Percentiles rank a stretch among this genome's conserved stretches.
Conservation (phyloP, 2,113 vertebrate genomes). For the Siphamia tubifer region DNA sequence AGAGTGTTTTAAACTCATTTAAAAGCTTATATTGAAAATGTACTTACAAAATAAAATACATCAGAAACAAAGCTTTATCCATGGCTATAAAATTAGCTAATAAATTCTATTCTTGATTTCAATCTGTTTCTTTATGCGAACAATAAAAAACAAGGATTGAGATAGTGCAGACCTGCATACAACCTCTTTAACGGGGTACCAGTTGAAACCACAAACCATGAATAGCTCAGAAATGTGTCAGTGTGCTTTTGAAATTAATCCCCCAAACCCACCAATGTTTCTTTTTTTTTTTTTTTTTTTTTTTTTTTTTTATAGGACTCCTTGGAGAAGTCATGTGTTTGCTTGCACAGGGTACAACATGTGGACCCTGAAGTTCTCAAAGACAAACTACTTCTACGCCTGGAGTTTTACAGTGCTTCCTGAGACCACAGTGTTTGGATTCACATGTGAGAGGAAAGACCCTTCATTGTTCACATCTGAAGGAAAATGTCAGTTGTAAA, state of each 20-base stretch:
- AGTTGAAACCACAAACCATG: slow-evolving; percentile 66
- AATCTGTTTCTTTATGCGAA: slow-evolving; percentile 42
- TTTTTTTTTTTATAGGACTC: slow-evolving; percentile 43
- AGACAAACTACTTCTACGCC: slow-evolving; percentile 50
- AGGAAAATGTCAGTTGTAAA: too few species aligned
- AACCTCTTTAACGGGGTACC: slow-evolving; percentile 59
- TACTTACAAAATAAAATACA: not conserved
- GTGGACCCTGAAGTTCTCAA: slow-evolving; percentile 63
- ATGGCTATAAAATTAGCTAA: slow-evolving; percentile 19
- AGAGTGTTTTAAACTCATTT: not conserved
- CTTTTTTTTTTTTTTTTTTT: slow-evolving; percentile 45
- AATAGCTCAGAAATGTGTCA: slow-evolving; percentile 69
- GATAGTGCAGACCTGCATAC: slow-evolving; percentile 48
- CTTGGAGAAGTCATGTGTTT: slow-evolving; percentile 53
- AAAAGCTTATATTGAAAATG: slow-evolving; percentile 1
- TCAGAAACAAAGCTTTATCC: slow-evolving; percentile 30
- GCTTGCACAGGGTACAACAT: slow-evolving; percentile 62
- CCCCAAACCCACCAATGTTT: slow-evolving; percentile 56
- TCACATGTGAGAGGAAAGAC: not conserved
- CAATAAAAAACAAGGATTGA: slow-evolving; percentile 34
- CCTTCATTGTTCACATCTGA: too few species aligned
- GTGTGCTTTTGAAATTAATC: slow-evolving; percentile 77
- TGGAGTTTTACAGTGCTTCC: slow-evolving; percentile 36
- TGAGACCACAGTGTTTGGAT: slow-evolving; percentile 24
- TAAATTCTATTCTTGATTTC: slow-evolving; percentile 55